Evolutionary conservation across 2,113 vertebrate genomes (phyloP), one percentile per base, ranked within the genome.

Genomic region (Zapornia atra): DNA sequence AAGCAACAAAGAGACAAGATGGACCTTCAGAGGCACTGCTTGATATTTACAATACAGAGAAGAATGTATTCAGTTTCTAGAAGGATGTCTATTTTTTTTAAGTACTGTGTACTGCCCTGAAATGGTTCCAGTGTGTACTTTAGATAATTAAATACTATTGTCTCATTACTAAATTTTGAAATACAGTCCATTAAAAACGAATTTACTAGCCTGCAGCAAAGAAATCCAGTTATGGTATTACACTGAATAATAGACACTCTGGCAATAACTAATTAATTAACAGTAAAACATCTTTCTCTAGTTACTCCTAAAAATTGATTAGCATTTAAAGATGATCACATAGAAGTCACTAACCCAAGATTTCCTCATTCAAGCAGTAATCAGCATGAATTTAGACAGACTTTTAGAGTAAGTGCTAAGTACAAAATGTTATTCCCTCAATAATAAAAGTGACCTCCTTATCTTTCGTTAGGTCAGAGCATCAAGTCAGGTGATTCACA

Each of bases 181-280:
- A 88, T 66, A 54, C 17, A 90, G 56, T 31, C 51, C 51, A 86
- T 94, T 95, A 94, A 94, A 93, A 95, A 81, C 66, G 83, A 86
- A 90, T 93, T 90, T 88, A 24, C 31, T 87, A 88, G 50, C 40
- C 50, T 73, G 54, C 69, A 94, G 56, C 76, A 80, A 72, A 80
- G 75, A 87, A 94, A 83, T 73, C 15, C 70, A 65, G 66, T 92
- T 93, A 86, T 11, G 5, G 36, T 54, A 48, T 70, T 80, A 60
- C 51, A 66, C 42, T 81, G 56, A 83, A 90, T 81, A 93, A 88
- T 57, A 80, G 50, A 86, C 28, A 77, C 29, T 63, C 54, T 83
- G 64, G 68, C 24, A 92, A 86, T 77, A 94, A 64, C 70, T 80
- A 79, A 93, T 90, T 94, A 86, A 92, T 93, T 94, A 88, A 33